Base-by-base conservation (phyloP, 1,140 invertebrate species). In the Apis laboriosa region DNA sequence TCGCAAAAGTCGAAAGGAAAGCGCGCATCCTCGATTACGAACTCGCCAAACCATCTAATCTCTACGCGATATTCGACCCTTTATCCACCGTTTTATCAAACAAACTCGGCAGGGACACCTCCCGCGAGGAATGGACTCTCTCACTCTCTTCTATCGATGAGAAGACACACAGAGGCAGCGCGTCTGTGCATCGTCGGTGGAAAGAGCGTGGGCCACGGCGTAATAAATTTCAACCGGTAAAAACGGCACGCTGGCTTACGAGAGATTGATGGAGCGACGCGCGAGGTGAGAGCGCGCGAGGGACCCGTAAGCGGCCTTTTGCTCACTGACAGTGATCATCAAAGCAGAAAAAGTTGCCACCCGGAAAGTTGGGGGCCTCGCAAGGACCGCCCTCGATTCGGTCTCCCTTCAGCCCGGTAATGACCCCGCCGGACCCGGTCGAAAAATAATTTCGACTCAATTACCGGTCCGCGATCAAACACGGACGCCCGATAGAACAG, bases 261-360 rank as follows among this genome's bases (percentile, higher is more conserved):
- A 91, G 90, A 91, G 88, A 91, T 90, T 90, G 90, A 91, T 90
- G 90, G 90, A 90, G 84, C 88, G 86, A 91, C 89, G 88, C 87
- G 88, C 78, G 84, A 90, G 88, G 87, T 90, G 90, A 90, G 90
- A 88, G 90, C 79, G 83, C 86, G 85, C 76, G 84, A 87, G 85
- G 34, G 84, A 58, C 71, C 70, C 79, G 84, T 88, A 90, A 90
- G 86, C 88, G 89, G 84, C 89, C 88, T 87, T 88, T 91, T 90
- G 86, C 79, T 81, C 83, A 84, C 87, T 81, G 90, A 87, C 89
- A 89, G 90, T 88, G 88, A 90, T 90, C 87, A 87, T 91, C 87
- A 82, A 85, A 86, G 70, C 83, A 89, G 87, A 91, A 91, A 91
- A 91, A 90, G 80, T 88, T 85, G 85, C 90, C 86, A 90, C 88